phyloP scores from a whole-genome alignment of 1,140 invertebrate genomes.

The Papilio glaucus region DNA sequence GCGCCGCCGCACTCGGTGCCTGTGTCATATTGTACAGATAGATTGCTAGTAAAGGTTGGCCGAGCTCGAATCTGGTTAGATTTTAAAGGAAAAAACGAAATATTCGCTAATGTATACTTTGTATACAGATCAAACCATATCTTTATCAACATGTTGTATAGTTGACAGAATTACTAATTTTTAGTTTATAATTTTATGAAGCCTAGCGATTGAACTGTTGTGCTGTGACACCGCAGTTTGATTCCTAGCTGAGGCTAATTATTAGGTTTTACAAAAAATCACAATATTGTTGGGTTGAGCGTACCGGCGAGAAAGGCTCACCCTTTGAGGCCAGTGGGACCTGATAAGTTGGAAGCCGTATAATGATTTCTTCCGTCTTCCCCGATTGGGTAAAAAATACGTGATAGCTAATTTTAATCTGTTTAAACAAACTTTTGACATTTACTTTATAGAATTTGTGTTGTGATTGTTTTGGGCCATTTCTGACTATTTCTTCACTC shows the following conservation, averaged over 20 bases:
- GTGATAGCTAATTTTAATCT: slow-evolving; percentile 16
- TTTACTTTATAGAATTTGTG: slow-evolving; percentile 19
- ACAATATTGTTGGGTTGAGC: not conserved
- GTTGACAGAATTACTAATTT: slow-evolving; percentile 6
- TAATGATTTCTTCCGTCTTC: not conserved
- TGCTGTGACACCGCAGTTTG: not conserved
- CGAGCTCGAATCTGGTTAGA: slow-evolving; percentile 57
- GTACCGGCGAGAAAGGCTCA: not conserved
- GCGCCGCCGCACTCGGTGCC: slow-evolving; percentile 43
- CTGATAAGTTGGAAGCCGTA: not conserved
- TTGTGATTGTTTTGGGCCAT: slow-evolving; percentile 34
- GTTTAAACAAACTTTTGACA: slow-evolving; percentile 3
- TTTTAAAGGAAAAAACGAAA: slow-evolving; percentile 30
- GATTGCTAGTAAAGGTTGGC: slow-evolving; percentile 41
- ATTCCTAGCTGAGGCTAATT: slow-evolving; percentile 22
- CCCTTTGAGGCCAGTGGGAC: not conserved
- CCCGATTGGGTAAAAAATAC: not conserved
- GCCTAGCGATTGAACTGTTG: slow-evolving; percentile 4
- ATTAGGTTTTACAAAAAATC: slow-evolving; percentile 16
- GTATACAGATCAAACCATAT: slow-evolving; percentile 21
- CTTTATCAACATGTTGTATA: not conserved
- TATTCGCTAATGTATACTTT: slow-evolving; percentile 3
- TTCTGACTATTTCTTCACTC: not conserved
- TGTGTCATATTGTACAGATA: slow-evolving; percentile 63
- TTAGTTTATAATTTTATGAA: slow-evolving; percentile 12